Conservation (phyloP, 2,797 vertebrate species). For the Podarcis siculus region DNA sequence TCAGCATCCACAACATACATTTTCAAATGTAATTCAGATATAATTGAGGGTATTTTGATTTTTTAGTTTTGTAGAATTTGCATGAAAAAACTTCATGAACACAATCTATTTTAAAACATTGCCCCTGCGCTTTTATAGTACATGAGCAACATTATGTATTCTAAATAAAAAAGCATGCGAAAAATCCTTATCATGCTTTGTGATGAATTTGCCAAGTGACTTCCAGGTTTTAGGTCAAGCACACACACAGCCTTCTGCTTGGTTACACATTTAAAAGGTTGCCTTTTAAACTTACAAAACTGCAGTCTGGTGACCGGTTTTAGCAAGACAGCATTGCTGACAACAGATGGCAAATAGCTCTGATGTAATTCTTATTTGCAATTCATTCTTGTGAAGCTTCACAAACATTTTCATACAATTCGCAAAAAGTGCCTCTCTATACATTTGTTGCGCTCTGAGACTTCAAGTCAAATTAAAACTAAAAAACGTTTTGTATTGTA, state of each 20-base stretch:
- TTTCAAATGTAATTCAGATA: neutral
- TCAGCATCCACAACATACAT: neutral
- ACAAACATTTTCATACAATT: conserved; percentile 50
- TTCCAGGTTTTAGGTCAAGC: neutral
- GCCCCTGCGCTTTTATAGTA: neutral
- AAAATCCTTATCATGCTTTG: neutral
- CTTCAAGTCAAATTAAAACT: conserved; percentile 46
- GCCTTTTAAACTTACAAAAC: conserved; percentile 69
- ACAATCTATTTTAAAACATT: neutral
- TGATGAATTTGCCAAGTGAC: neutral
- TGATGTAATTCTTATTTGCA: conserved; percentile 60
- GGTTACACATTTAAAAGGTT: conserved; percentile 41
- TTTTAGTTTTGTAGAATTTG: neutral
- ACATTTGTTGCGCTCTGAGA: conserved; percentile 19
- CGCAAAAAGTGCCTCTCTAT: conserved; percentile 39
- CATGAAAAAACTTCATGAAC: neutral
- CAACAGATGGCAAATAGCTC: conserved; percentile 62
- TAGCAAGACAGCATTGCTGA: conserved; percentile 53
- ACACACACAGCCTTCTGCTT: conserved; percentile 45
- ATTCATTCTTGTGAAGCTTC: conserved; percentile 56
- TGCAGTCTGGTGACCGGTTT: conserved; percentile 59
- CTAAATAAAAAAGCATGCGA: neutral
- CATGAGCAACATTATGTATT: neutral
- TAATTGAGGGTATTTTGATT: neutral
- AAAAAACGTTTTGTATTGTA: conserved; percentile 53